Evolutionary conservation across 2,888 invertebrate genomes (phyloP), one percentile per base, ranked within the genome.

Genomic region (Phortica okadai): DNA sequence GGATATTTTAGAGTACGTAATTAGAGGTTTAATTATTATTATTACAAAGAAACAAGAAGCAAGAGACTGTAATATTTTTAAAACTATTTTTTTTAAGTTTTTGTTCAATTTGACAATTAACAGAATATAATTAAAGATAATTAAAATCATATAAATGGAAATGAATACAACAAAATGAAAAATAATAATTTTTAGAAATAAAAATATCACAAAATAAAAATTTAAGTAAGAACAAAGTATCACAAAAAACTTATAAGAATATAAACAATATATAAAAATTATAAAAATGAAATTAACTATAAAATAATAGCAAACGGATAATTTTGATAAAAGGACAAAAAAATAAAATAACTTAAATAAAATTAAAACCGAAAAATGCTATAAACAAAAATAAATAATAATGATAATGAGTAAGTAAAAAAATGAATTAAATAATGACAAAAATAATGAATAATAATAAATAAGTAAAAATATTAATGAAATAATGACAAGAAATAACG

Each of bases 381-480:
- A 33, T 6, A 66, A 67, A 33, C 3, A 10, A 54, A 50, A 70
- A 54, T 2, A 50, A 70, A 70, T 50, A 54, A 70, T 50, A 54
- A 10, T 50, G 0, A 70, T 50, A 54, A 10, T 50, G 0, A 50
- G 8, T 16, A 59, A 59, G n/a, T 10, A 6, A 59, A 16, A 59
- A 10, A 10, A 59, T 16, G 1, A 59, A 21, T 21, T 21, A 10
- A 79, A 64, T 79, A 79, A 64, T 10, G 25, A 21, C 10, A 58
- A 59, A 16, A 16, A 50, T 6, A 50, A 5, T 2, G 50, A 6
- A 6, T 50, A 6, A 1, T 62, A 2, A 62, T 8, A 21, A 62
- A 62, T 7, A 62, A 1, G 8, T 10, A 66, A 78, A 82, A 78
- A 33, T 6, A 1, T 70, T n/a, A 76, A 42, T 58, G 1, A 11